A percentile compares a stretch with the other conserved stretches of the same genome.
Conservation (phyloP, 1,140 invertebrate genomes). For the Drosophila elegans region DNA sequence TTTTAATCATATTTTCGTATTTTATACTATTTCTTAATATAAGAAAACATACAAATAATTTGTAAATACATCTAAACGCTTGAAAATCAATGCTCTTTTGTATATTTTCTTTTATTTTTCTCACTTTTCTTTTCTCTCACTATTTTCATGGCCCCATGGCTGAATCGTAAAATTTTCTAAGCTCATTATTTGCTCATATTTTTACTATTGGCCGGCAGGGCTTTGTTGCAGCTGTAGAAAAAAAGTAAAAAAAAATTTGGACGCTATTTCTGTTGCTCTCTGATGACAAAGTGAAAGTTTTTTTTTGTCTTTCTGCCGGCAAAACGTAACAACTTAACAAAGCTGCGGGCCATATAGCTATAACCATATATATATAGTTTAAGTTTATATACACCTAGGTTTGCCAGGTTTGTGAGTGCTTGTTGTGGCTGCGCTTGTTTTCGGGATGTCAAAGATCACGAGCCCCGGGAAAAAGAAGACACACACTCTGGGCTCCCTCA, state of each 20-base stretch:
- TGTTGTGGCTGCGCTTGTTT: constrained; percentile 28
- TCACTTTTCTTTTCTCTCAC: constrained; percentile 1
- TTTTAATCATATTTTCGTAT: no score
- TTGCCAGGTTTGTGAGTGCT: constrained; percentile 16
- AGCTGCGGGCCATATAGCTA: constrained; percentile 67
- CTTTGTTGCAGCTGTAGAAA: constrained; percentile 46
- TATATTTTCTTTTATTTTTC: neutral
- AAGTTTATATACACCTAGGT: constrained; percentile 30
- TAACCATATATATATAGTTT: constrained; percentile 34
- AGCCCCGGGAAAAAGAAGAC: constrained; percentile 32
- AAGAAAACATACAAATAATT: no score
- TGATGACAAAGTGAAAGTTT: constrained; percentile 82
- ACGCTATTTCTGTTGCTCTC: constrained; percentile 65
- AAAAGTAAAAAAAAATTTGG: constrained; percentile 55
- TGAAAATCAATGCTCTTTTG: neutral
- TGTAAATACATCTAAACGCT: no score
- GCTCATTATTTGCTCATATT: constrained; percentile 81
- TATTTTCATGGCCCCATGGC: constrained; percentile 41
- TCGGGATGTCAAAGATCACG: constrained; percentile 71
- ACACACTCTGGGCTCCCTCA: constrained; percentile 29
- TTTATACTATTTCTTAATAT: no score
- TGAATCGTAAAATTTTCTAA: constrained; percentile 74
- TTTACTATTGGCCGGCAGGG: constrained; percentile 55
- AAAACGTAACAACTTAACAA: constrained; percentile 80
- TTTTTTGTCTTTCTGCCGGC: constrained; percentile 65